Evolutionary conservation across 2,888 invertebrate genomes (phyloP), one percentile per base, ranked within the genome.

Genomic region (Blomia tropicalis): DNA sequence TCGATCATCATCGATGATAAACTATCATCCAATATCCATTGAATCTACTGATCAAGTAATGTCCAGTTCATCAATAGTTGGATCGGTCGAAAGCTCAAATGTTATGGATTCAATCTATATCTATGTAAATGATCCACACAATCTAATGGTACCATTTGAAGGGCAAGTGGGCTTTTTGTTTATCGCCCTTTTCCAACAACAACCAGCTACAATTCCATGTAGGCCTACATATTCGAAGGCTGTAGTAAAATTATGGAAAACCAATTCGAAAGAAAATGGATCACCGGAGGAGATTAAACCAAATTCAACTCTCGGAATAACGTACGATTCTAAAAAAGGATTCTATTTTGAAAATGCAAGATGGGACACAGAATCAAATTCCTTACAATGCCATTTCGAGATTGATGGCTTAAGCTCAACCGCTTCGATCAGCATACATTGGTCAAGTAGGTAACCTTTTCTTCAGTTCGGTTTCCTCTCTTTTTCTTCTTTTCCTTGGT

Each of bases 331-430:
- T 25, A 58, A 58, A 17, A 62, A 62, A 44, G 62, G 62, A 11
- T 62, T 43, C 43, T 51, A 62, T 25, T 62, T 62, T 43, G 62
- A 62, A 22, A 41, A 66, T 58, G 66, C 69, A 22, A 65, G 64
- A 25, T 65, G 63, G 51, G 66, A 66, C 47, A 65, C 66, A 54
- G 63, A 65, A 53, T 66, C 67, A 23, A 32, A 41, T 59, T 66
- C 66, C 14, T 43, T 65, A 29, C 29, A 66, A 43, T 69, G 69
- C 47, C 14, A n/a, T 4, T 67, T 66, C 22, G 61, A 63, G n/a
- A 60, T 58, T 59, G 63, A 64, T 25, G 63, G 22, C 11, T 62
- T 36, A 32, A 7, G 11, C 7, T 19, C 51, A 47, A 47, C 7
- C 7, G n/a, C 60, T 0, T 25, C 53, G n/a, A 53, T 64, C 25